Evolutionary conservation across 2,797 vertebrate species (phyloP).

Genomic region (Acrocephalus scirpaceus): DNA sequence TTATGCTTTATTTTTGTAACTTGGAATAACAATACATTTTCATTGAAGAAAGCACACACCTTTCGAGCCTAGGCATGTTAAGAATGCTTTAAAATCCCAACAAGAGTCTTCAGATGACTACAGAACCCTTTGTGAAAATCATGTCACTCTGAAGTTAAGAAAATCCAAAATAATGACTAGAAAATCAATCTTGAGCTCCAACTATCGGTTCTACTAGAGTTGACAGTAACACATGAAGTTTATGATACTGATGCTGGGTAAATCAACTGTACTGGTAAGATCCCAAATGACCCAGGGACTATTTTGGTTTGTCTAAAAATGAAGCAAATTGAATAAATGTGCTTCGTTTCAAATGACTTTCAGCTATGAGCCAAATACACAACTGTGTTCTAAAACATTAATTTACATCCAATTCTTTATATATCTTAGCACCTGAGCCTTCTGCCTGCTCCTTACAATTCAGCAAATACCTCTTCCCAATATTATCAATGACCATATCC

Average conservation of each 20-base stretch:
- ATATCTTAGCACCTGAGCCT: not conserved
- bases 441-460: not conserved
- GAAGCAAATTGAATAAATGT: not conserved
- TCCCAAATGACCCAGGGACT: not conserved
- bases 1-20: not conserved
- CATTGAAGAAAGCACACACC: not conserved
- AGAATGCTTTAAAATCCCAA: not conserved
- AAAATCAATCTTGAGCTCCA: not conserved
- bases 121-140: not conserved
- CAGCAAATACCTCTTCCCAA: not conserved
- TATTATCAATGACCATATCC: not conserved
- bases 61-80: not conserved
- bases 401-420: not conserved
- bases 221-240: not conserved
- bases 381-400: not conserved
- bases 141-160: not conserved
- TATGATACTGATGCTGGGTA: not conserved
- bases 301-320: not conserved
- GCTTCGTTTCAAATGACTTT: not conserved
- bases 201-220: not conserved
- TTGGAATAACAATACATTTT: not conserved
- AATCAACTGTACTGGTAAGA: not conserved
- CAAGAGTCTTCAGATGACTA: not conserved
- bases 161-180: not conserved
- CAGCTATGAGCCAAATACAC: not conserved